phyloP scores from a whole-genome alignment of 1,140 invertebrate species.

The Meloidogyne hapla region DNA sequence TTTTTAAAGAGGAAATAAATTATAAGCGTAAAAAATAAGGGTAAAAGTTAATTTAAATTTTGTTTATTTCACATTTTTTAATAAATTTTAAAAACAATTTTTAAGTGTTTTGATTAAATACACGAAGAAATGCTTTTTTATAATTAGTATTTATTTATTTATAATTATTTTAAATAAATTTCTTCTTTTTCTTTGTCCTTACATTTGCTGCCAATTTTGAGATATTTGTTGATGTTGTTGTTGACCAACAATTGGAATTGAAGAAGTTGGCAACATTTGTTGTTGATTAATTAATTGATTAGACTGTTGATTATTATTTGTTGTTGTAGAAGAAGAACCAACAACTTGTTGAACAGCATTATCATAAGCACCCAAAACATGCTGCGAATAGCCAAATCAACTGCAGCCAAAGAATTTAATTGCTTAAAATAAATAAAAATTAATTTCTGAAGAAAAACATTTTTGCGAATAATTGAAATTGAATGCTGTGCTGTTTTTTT shows the following conservation, averaged over 20 bases:
- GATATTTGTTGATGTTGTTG: neutral
- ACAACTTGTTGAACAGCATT: slow-evolving; percentile 57
- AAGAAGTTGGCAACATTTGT: slow-evolving; percentile 1
- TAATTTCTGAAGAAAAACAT: no score
- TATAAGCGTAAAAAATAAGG: no score
- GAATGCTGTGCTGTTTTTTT: no score
- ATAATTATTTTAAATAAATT: neutral
- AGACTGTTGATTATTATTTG: neutral
- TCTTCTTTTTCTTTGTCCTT: neutral
- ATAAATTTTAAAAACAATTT: no score
- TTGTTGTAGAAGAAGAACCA: neutral
- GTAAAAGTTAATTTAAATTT: no score
- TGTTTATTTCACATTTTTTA: no score
- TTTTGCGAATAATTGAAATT: no score
- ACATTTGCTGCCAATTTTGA: slow-evolving; percentile 25
- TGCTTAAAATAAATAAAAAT: slow-evolving; percentile 42
- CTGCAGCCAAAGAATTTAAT: slow-evolving; percentile 56
- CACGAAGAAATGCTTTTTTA: no score
- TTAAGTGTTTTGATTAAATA: no score
- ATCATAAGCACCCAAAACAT: slow-evolving; percentile 60
- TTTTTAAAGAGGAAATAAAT: no score
- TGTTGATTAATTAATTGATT: neutral
- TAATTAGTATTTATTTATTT: neutral
- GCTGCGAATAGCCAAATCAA: slow-evolving; percentile 61
- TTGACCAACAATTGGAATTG: neutral